Base-by-base conservation (phyloP, 1,140 invertebrate species). In the Ceratina australensis region DNA sequence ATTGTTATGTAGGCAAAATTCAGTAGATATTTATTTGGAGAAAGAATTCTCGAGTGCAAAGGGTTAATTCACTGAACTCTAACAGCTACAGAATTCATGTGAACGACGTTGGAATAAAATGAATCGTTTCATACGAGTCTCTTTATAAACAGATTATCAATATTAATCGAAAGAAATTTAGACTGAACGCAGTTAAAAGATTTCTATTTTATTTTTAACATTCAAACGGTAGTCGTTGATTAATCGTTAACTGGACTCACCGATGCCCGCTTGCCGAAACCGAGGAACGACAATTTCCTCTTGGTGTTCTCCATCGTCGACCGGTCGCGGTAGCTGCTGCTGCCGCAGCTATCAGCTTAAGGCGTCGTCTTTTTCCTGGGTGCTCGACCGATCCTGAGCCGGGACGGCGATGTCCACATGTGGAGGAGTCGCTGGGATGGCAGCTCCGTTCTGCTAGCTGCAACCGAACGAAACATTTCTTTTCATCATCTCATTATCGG, bases 401-500 rank as follows among this genome's bases (percentile, higher is more conserved):
- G 89, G 84, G 91, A 90, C 81, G 91, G 90, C 86, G 91, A 92
- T 92, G 88, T 92, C 91, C 92, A 91, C 92, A 93, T 93, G 91
- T 92, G 90, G 91, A 91, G 90, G 72, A 89, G 85, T 89, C 87
- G 86, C 87, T 89, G 86, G 77, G 89, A 90, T 88, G 89, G 86
- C 85, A 90, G 87, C 89, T 89, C 90, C 91, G 91, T 92, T 86
- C 90, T 92, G 88, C 79, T 87, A 82, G 78, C 89, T 91, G 80
- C 88, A 42, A 33, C 49, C 68, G 80, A 69, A 42, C 49, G 10
- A 52, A 26, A 33, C 22, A n/a, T 54, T 12, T 22, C 15, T 10
- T 10, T 16, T 18, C 4, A 24, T n/a, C 20, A 50, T 2, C 22
- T n/a, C 18, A 47, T 47, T 59, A 22, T 26, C 3, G 26, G 12